These are phyloP conservation scores for Tribolium castaneum DNA, from an alignment of 1,140 invertebrate genomes.

Conservation along the genomic window DNA sequence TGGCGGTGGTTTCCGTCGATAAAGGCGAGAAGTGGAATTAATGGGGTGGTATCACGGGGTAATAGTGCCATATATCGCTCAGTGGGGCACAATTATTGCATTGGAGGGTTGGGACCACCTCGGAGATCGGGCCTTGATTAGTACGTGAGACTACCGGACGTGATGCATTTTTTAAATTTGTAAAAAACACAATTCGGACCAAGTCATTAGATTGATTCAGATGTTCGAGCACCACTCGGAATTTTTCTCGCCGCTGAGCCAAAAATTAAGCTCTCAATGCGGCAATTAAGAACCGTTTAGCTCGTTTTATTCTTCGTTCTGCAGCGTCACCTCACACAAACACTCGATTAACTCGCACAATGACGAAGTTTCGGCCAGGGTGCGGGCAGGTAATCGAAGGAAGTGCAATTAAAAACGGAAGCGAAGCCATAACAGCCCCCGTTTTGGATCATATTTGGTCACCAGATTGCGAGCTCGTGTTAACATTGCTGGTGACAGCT, in stretches of 20 bases:
- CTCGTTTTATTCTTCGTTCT: background rate
- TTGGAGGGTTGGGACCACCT: constrained; percentile 43
- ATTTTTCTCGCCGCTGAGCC: background rate
- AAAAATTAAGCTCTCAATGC: background rate
- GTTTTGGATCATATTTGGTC: background rate
- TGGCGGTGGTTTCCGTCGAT: constrained; percentile 10
- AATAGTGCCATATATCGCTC: constrained; percentile 50
- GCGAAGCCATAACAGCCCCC: background rate
- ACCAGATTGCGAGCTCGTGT: background rate
- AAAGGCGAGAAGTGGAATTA: constrained; percentile 46
- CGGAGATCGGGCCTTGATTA: constrained; percentile 13
- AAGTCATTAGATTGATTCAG: too few relatives aligned
- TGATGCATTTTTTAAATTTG: constrained; percentile 22
- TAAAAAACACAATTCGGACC: background rate
- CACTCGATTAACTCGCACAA: background rate
- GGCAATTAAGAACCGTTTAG: background rate
- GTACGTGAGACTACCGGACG: background rate
- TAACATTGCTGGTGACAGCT: background rate
- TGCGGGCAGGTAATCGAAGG: background rate
- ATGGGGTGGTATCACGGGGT: constrained; percentile 42
- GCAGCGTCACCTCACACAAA: background rate
- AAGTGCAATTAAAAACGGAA: constrained; percentile 23
- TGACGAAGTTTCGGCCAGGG: background rate
- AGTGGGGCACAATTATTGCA: constrained; percentile 46
- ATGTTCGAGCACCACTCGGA: background rate